These are phyloP conservation scores for Pseudorectes ferrugineus DNA, from an alignment of 2,113 vertebrate species.

Conservation along the genomic window DNA sequence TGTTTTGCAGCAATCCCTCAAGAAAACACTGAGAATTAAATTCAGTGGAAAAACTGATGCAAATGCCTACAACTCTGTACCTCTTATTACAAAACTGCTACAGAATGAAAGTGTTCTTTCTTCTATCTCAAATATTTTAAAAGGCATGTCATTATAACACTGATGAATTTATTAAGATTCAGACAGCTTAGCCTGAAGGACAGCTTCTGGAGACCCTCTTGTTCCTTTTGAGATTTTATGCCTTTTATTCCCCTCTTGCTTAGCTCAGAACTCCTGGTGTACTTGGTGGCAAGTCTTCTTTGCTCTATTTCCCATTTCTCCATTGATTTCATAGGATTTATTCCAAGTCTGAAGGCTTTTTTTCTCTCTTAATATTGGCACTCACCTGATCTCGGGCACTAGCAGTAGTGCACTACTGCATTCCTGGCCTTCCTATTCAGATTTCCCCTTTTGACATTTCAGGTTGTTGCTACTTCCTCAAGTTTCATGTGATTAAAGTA, in stretches of 20 bases:
- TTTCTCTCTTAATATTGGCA: background rate
- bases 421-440: background rate
- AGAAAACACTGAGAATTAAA: background rate
- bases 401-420: background rate
- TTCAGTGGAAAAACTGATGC: background rate
- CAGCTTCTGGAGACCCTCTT: background rate
- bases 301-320: background rate
- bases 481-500: background rate
- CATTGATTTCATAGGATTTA: background rate
- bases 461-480: background rate
- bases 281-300: background rate
- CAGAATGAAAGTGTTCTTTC: background rate
- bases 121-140: background rate
- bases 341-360: background rate
- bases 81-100: background rate
- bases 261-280: background rate
- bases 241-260: background rate
- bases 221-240: background rate
- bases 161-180: background rate
- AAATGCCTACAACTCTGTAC: background rate
- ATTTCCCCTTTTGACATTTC: background rate
- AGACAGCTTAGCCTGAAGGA: background rate
- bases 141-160: background rate
- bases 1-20: background rate
- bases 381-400: background rate